These are phyloP conservation scores for Microcebus lehilahytsara DNA, from an alignment of 2,113 vertebrate genomes.

Conservation along the genomic window DNA sequence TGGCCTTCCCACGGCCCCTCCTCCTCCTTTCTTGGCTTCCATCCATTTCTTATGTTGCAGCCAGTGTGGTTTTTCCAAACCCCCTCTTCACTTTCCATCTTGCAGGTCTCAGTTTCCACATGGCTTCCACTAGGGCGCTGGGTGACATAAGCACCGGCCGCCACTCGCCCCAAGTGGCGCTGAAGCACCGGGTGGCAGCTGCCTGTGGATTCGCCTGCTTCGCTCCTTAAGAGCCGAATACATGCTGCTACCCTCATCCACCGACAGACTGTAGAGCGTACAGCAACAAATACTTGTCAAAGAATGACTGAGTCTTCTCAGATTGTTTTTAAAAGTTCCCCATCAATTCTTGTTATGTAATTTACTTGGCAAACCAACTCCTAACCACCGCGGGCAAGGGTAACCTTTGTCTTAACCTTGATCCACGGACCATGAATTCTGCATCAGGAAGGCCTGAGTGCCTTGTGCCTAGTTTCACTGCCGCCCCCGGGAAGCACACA, in stretches of 20 bases:
- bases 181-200: rapidly evolving
- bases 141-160: not conserved
- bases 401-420: not conserved
- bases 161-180: no score
- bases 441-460: not conserved
- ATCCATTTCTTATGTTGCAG: not conserved
- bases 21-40: not conserved
- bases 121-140: not conserved
- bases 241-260: not conserved
- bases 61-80: not conserved
- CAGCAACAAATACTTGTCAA: not conserved
- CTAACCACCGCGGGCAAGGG: not conserved
- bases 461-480: not conserved
- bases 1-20: not conserved
- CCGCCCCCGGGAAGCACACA: not conserved
- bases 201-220: not conserved
- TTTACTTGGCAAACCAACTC: not conserved
- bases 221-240: not conserved
- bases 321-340: not conserved
- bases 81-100: not conserved
- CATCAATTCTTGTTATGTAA: not conserved
- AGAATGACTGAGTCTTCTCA: not conserved
- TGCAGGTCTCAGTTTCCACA: not conserved
- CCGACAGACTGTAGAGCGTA: not conserved
- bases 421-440: not conserved